Evolutionary conservation across 2,888 invertebrate species (phyloP).

Genomic region (Cinara cedri): DNA sequence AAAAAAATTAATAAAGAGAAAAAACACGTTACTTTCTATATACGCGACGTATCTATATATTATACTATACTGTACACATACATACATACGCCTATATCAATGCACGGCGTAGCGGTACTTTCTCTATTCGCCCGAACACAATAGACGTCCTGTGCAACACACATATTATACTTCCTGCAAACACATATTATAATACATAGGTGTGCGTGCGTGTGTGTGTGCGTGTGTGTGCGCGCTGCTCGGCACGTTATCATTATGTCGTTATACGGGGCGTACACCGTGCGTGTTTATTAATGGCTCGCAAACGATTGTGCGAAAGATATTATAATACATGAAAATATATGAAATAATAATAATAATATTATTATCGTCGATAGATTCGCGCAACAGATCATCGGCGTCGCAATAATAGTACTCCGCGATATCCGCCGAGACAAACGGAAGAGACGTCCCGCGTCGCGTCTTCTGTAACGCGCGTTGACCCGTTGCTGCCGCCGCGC

Average conservation of each 20-base stretch:
- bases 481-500: background rate
- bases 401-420: background rate
- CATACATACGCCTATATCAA: slow-evolving; percentile 32
- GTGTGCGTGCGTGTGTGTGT: background rate
- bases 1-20: slow-evolving; percentile 22
- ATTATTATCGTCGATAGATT: slow-evolving; percentile 17
- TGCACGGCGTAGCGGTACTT: slow-evolving; percentile 43
- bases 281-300: slow-evolving; percentile 25
- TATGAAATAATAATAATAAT: background rate
- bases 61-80: no score
- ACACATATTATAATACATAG: background rate
- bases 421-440: background rate
- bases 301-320: slow-evolving; percentile 16
- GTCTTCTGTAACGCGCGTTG: no score
- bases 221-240: background rate
- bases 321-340: slow-evolving; percentile 7
- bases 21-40: slow-evolving; percentile 54
- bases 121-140: slow-evolving; percentile 45
- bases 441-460: background rate
- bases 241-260: slow-evolving; percentile 47
- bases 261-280: slow-evolving; percentile 33
- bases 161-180: slow-evolving; percentile 45
- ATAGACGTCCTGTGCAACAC: slow-evolving; percentile 37
- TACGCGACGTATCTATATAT: background rate
- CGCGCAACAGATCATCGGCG: background rate